Percentiles rank a stretch among this genome's conserved stretches.
Evolutionary conservation across 2,113 vertebrate species (phyloP).

Genomic region (Caloenas nicobarica): DNA sequence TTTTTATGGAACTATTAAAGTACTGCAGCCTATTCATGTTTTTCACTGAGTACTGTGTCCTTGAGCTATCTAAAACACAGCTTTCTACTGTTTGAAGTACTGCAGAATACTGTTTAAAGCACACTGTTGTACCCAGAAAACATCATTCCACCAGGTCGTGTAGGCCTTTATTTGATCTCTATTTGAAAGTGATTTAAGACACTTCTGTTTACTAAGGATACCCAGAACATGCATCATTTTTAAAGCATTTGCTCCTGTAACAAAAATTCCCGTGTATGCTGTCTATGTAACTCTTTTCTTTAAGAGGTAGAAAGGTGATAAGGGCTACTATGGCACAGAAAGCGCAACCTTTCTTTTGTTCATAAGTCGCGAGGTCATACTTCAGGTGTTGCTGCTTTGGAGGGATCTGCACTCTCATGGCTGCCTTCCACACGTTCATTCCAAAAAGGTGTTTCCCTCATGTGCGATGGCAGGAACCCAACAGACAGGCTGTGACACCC

Average conservation of each 20-base stretch:
- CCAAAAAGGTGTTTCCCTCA: background rate
- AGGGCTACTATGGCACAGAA: background rate
- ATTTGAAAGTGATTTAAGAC: background rate
- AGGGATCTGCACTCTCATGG: fast-evolving
- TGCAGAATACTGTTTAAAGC: background rate
- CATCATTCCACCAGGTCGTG: background rate
- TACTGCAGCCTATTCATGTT: background rate
- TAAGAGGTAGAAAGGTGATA: background rate
- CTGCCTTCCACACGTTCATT: background rate
- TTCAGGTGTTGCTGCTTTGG: background rate
- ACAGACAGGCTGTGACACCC: background rate
- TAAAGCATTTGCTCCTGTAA: background rate
- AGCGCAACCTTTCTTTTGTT: background rate
- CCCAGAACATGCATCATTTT: background rate
- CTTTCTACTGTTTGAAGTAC: background rate
- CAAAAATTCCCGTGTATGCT: background rate
- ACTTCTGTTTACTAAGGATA: background rate
- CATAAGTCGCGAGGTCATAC: fast-evolving
- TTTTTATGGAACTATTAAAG: background rate
- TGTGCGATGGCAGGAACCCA: background rate
- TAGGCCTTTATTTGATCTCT: background rate
- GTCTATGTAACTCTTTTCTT: background rate
- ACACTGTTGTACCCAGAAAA: background rate
- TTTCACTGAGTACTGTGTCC: background rate
- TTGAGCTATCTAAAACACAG: background rate